phyloP scores from a whole-genome alignment of 1,140 invertebrate species.

The Drepana arcuata region DNA sequence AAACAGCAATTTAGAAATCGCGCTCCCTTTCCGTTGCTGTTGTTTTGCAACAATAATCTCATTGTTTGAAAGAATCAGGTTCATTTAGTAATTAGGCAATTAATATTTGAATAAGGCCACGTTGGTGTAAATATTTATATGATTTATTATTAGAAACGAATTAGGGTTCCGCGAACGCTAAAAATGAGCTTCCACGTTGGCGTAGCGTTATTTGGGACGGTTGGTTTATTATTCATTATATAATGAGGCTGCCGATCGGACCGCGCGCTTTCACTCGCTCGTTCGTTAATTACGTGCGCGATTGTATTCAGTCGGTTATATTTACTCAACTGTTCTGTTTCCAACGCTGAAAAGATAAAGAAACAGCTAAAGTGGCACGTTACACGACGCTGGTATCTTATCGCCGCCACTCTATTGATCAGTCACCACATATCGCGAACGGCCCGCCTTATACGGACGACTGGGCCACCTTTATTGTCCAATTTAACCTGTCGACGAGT shows the following conservation, averaged over 20 bases:
- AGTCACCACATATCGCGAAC: slow-evolving; percentile 60
- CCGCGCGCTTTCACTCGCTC: slow-evolving; percentile 55
- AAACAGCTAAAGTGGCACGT: slow-evolving; percentile 39
- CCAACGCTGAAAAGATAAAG: slow-evolving; percentile 62
- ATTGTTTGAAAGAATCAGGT: slow-evolving; percentile 11
- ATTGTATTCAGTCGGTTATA: slow-evolving; percentile 53
- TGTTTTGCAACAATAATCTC: slow-evolving; percentile 16
- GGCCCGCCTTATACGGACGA: slow-evolving; percentile 55
- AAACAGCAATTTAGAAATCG: too few species aligned
- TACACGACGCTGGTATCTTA: slow-evolving; percentile 53
- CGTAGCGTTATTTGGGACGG: slow-evolving; percentile 48
- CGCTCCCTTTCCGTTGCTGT: too few species aligned
- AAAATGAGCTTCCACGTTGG: slow-evolving; percentile 34
- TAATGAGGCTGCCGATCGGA: slow-evolving; percentile 50
- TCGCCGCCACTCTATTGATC: slow-evolving; percentile 62
- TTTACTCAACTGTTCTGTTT: slow-evolving; percentile 66
- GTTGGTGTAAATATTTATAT: slow-evolving; percentile 14
- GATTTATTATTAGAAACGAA: slow-evolving; percentile 8
- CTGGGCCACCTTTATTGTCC: slow-evolving; percentile 60
- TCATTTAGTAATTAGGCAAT: slow-evolving; percentile 18
- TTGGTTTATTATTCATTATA: slow-evolving; percentile 65
- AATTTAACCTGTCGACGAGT: slow-evolving; percentile 60
- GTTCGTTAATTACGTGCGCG: slow-evolving; percentile 51
- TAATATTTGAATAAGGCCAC: slow-evolving; percentile 9
- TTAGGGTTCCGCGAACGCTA: slow-evolving; percentile 16